phyloP scores from a whole-genome alignment of 1,140 invertebrate genomes.

The Oedothorax gibbosus region DNA sequence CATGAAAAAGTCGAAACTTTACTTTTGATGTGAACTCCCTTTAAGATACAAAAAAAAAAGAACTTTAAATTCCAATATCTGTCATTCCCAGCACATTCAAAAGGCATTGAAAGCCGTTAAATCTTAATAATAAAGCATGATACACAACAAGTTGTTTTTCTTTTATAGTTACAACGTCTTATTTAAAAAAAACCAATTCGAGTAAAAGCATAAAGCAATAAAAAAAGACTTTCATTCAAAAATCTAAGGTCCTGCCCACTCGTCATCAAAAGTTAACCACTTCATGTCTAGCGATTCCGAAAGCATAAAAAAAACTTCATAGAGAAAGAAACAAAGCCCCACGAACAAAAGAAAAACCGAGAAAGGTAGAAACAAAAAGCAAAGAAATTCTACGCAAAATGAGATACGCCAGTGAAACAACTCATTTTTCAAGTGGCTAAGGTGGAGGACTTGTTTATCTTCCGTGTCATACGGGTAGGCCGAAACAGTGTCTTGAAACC shows the following conservation, averaged over 20 bases:
- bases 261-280: slow-evolving; percentile 42
- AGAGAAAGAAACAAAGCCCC: slow-evolving; percentile 17
- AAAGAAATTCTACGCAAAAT: slow-evolving; percentile 24
- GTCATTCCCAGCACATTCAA: too few relatives aligned
- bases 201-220: not conserved
- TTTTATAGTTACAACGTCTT: too few relatives aligned
- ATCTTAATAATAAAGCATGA: too few relatives aligned
- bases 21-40: too few relatives aligned
- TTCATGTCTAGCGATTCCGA: not conserved
- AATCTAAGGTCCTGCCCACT: slow-evolving; percentile 6
- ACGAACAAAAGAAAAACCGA: not conserved
- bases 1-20: too few relatives aligned
- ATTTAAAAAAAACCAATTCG: not conserved
- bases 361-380: not conserved
- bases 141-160: too few relatives aligned
- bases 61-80: too few relatives aligned
- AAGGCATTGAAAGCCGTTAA: too few relatives aligned
- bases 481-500: too few relatives aligned
- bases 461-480: not conserved
- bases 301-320: slow-evolving; percentile 6
- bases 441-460: not conserved
- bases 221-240: slow-evolving; percentile 15
- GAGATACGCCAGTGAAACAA: slow-evolving; percentile 18
- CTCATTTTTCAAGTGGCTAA: slow-evolving; percentile 15
- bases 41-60: too few relatives aligned